These are phyloP conservation scores for Flexamia atlantica DNA, from an alignment of 2,888 invertebrate genomes.

Conservation along the genomic window DNA sequence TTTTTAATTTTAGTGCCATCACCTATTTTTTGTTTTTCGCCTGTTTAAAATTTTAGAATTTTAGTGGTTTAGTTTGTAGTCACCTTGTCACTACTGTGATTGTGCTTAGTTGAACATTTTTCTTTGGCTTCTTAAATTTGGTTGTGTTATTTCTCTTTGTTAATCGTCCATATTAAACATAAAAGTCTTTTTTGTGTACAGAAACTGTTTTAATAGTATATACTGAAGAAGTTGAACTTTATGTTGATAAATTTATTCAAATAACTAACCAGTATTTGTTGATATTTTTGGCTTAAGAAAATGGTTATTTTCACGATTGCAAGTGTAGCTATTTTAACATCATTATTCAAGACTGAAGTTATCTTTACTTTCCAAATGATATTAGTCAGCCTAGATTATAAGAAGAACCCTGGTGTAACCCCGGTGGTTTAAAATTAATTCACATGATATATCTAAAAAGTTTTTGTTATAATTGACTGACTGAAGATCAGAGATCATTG, in stretches of 20 bases:
- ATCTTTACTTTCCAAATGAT: not conserved
- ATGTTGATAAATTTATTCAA: not conserved
- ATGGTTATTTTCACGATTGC: not conserved
- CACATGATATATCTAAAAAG: too few species aligned
- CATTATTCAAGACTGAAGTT: not conserved
- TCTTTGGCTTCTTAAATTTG: not conserved
- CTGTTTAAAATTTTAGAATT: not conserved
- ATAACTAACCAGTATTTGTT: not conserved
- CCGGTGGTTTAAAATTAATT: not conserved
- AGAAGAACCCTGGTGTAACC: not conserved
- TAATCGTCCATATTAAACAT: too few species aligned
- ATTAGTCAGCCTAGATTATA: not conserved
- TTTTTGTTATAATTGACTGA: slow-evolving; percentile 5
- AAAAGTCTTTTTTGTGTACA: too few species aligned
- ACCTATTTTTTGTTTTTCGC: not conserved
- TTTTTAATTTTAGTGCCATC: slow-evolving; percentile 29
- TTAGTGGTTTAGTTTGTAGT: not conserved
- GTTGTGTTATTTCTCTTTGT: not conserved
- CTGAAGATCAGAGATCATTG: not conserved
- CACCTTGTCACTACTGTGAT: not conserved
- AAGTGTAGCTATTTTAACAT: too few species aligned
- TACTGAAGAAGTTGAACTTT: not conserved
- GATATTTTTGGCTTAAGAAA: not conserved
- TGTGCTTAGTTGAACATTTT: not conserved
- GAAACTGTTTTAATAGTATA: too few species aligned